A percentile compares a stretch with the other conserved stretches of the same genome.
These are phyloP conservation scores for Chaetorhynchus papuensis DNA, from an alignment of 2,113 vertebrate genomes.

Conservation along the genomic window DNA sequence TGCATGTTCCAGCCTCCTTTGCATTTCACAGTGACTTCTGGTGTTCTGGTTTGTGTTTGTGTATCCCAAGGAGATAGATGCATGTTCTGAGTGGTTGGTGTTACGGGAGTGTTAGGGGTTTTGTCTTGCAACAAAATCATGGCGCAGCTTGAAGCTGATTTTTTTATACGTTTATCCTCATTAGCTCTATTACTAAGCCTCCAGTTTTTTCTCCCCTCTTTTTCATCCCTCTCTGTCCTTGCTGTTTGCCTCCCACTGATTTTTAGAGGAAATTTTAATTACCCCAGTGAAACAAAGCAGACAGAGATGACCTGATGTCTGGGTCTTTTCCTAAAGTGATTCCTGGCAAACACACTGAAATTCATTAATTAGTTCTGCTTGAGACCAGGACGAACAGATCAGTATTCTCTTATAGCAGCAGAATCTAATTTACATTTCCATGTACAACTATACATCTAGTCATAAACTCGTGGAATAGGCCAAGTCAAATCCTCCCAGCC, in stretches of 20 bases:
- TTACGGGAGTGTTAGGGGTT: background rate
- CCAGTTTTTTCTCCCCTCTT: background rate
- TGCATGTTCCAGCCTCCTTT: background rate
- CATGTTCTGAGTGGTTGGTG: background rate
- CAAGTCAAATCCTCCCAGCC: background rate
- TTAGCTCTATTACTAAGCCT: conserved; percentile 19
- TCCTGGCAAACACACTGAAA: conserved; percentile 53
- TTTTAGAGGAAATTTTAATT: conserved; percentile 57
- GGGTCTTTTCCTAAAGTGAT: conserved; percentile 50
- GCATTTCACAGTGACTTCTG: background rate
- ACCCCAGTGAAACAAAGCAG: conserved; percentile 51
- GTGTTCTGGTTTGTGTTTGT: background rate
- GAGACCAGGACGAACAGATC: conserved; percentile 34
- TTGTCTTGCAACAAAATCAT: background rate
- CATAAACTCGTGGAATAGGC: background rate
- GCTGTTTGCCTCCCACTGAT: conserved; percentile 44
- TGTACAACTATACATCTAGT: background rate
- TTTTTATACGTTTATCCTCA: conserved; percentile 27
- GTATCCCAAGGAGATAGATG: background rate
- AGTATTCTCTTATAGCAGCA: conserved; percentile 19
- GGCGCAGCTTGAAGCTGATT: background rate
- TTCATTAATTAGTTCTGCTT: conserved; percentile 60
- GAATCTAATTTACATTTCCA: conserved; percentile 6
- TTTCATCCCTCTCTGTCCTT: conserved; percentile 22
- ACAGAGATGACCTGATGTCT: conserved; percentile 62